Conservation (phyloP, 1,140 invertebrate species). For the Drosophila tristis region DNA sequence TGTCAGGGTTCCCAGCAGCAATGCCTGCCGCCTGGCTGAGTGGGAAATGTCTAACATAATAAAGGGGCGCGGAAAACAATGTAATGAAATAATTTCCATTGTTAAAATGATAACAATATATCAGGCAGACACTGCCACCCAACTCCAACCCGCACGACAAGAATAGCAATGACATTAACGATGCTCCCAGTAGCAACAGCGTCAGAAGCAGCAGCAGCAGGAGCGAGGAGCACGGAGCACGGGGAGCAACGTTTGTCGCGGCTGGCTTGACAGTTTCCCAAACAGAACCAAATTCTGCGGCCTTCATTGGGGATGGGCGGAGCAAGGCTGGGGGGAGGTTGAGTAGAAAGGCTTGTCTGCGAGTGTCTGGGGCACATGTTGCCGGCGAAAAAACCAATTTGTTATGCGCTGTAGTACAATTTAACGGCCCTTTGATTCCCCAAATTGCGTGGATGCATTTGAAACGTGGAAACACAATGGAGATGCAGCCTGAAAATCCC, state of each 20-base stretch:
- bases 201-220: constrained; percentile 29
- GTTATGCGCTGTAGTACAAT: constrained; percentile 68
- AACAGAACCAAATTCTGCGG: constrained; percentile 20
- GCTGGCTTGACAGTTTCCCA: constrained; percentile 53
- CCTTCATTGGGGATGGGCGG: not conserved
- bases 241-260: constrained; percentile 37
- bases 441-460: constrained; percentile 61
- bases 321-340: not conserved
- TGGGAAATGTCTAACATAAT: constrained; percentile 60
- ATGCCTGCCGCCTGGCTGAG: not conserved
- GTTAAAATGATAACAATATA: constrained; percentile 82
- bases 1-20: too few species aligned
- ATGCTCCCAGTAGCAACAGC: constrained; percentile 36
- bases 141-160: constrained; percentile 10
- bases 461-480: constrained; percentile 11
- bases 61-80: constrained; percentile 63
- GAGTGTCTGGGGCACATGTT: constrained; percentile 58
- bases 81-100: constrained; percentile 82
- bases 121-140: constrained; percentile 62
- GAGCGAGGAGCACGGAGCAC: too few species aligned
- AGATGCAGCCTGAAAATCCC: not conserved
- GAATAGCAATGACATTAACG: constrained; percentile 49
- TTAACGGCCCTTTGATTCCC: constrained; percentile 73
- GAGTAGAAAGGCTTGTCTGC: constrained; percentile 27
- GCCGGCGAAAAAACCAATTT: constrained; percentile 70